These are phyloP conservation scores for Phylloscopus collybita DNA, from an alignment of 2,797 vertebrate genomes.

Conservation along the genomic window DNA sequence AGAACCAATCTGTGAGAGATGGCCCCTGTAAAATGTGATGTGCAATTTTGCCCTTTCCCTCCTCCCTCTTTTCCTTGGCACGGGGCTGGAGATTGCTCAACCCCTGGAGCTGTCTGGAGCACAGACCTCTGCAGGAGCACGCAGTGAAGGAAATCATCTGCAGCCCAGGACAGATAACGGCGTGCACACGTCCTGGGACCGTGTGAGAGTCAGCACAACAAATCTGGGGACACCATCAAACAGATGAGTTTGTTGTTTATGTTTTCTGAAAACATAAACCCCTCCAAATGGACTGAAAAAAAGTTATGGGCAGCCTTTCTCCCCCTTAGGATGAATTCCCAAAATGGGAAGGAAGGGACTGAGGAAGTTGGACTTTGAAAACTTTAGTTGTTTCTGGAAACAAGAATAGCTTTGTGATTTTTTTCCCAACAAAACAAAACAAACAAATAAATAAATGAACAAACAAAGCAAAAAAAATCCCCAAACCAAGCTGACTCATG, in stretches of 20 bases:
- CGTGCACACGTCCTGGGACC: fast-evolving
- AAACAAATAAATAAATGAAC: too few species aligned
- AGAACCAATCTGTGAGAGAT: neutral
- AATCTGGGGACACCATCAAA: neutral
- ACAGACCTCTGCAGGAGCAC: fast-evolving
- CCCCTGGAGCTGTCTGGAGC: neutral
- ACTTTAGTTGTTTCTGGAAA: neutral
- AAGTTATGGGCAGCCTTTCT: neutral
- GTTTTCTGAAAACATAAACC: neutral
- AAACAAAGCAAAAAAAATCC: too few species aligned
- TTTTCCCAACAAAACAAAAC: neutral
- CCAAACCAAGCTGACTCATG: fast-evolving
- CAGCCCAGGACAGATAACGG: neutral
- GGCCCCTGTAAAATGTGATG: neutral
- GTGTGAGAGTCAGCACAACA: neutral
- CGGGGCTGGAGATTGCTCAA: neutral
- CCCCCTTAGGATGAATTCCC: neutral
- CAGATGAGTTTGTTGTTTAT: neutral
- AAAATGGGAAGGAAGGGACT: neutral
- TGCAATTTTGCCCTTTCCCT: neutral
- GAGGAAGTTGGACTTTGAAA: neutral
- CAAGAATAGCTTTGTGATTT: neutral
- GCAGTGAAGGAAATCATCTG: neutral
- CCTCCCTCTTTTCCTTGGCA: neutral
- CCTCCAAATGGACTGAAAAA: neutral